These are phyloP conservation scores for Hemicrepidius hirtus DNA, from an alignment of 2,888 invertebrate genomes.

Conservation along the genomic window DNA sequence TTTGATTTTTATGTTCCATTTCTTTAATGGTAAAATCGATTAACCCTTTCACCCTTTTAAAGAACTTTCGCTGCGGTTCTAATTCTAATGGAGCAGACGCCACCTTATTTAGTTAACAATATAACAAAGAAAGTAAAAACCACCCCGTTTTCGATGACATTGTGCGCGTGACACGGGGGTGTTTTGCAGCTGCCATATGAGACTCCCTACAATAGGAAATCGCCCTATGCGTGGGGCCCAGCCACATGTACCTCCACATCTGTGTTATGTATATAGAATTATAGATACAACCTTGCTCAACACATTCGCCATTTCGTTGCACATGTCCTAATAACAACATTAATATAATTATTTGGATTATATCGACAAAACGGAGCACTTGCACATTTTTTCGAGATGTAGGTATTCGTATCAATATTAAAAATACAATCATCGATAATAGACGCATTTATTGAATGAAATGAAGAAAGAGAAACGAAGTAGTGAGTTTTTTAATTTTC, in stretches of 20 bases:
- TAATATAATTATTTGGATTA: no score
- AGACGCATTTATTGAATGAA: no score
- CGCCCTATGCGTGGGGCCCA: constrained; percentile 43
- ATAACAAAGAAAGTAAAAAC: constrained; percentile 49
- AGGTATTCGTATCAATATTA: no score
- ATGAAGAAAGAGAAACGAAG: no score
- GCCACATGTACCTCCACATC: constrained; percentile 46
- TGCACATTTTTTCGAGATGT: no score
- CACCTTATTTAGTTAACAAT: constrained; percentile 46
- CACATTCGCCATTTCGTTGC: constrained; percentile 10
- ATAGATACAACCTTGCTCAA: constrained; percentile 7
- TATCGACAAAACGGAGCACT: no score
- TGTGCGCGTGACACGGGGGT: constrained; percentile 56
- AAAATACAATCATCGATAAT: no score
- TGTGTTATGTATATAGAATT: constrained; percentile 29
- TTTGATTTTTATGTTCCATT: neutral
- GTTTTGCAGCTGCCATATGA: constrained; percentile 56
- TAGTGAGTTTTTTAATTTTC: no score
- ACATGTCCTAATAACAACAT: neutral
- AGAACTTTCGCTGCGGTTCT: constrained; percentile 13
- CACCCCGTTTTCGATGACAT: constrained; percentile 44
- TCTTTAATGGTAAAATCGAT: constrained; percentile 28
- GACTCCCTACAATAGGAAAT: constrained; percentile 41
- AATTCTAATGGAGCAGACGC: constrained; percentile 22
- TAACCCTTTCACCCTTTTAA: constrained; percentile 12